Evolutionary conservation across 2,888 invertebrate genomes (phyloP).

Genomic region (Megaustenia siamemsis): DNA sequence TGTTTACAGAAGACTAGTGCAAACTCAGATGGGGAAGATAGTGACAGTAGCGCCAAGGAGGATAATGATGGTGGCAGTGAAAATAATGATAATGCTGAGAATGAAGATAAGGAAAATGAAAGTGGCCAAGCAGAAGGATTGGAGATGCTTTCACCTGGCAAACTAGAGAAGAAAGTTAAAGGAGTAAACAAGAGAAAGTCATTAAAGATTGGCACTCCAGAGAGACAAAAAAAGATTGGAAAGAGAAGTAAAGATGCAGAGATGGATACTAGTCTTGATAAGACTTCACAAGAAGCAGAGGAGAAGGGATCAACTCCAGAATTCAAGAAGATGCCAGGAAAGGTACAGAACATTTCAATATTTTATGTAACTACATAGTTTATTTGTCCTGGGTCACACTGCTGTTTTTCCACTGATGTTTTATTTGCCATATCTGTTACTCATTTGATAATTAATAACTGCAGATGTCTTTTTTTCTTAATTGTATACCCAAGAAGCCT

Average conservation of each 20-base stretch:
- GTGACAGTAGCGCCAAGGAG: slow-evolving; percentile 42
- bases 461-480: no score
- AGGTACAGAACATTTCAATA: no score
- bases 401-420: no score
- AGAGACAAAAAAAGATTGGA: slow-evolving; percentile 31
- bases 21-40: slow-evolving; percentile 42
- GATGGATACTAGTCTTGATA: slow-evolving; percentile 20
- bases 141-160: background rate
- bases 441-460: no score
- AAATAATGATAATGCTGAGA: slow-evolving; percentile 32
- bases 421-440: no score
- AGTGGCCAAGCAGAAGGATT: background rate
- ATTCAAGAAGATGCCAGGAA: slow-evolving; percentile 33
- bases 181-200: slow-evolving; percentile 25
- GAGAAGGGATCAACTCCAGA: slow-evolving; percentile 26
- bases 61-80: slow-evolving; percentile 45
- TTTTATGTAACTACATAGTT: no score
- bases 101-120: slow-evolving; percentile 17
- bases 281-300: slow-evolving; percentile 3
- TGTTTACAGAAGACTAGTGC: slow-evolving; percentile 13
- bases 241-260: slow-evolving; percentile 27
- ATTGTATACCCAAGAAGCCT: no score
- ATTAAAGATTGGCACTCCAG: slow-evolving; percentile 18
- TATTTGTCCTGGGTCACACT: no score
- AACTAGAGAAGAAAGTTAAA: slow-evolving; percentile 35